These are phyloP conservation scores for Leptarthrus brevirostris DNA, from an alignment of 2,888 invertebrate genomes.

Conservation along the genomic window DNA sequence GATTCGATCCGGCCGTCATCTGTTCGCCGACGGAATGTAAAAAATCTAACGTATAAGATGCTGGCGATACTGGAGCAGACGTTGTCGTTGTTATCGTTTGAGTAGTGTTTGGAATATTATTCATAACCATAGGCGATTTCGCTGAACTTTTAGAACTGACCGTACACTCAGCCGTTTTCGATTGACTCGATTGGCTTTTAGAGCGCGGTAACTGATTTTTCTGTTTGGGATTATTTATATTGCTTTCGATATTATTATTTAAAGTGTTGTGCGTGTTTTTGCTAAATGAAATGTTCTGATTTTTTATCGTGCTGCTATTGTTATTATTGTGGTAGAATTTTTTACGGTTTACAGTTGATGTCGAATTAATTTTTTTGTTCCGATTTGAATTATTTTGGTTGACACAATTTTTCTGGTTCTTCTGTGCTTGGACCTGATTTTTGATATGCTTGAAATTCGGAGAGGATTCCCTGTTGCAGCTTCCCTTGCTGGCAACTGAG, in stretches of 20 bases:
- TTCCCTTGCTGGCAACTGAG: slow-evolving; percentile 53
- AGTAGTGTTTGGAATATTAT: slow-evolving; percentile 13
- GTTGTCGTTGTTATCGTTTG: slow-evolving; percentile 8
- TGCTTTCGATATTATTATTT: slow-evolving; percentile 51
- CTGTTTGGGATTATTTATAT: slow-evolving; percentile 35
- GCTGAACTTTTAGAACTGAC: slow-evolving; percentile 7
- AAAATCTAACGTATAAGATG: slow-evolving; percentile 60
- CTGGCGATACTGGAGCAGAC: slow-evolving; percentile 54
- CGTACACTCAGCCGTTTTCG: slow-evolving; percentile 8
- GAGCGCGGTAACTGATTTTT: not conserved
- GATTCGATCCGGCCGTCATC: slow-evolving; percentile 57
- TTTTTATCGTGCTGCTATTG: slow-evolving; percentile 40
- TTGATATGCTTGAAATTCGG: slow-evolving; percentile 39
- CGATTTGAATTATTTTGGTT: slow-evolving; percentile 14
- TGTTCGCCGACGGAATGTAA: slow-evolving; percentile 61
- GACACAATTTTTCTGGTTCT: slow-evolving; percentile 23
- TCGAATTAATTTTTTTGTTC: slow-evolving; percentile 24
- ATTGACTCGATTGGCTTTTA: not conserved
- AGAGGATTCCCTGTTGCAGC: slow-evolving; percentile 34
- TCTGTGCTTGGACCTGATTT: slow-evolving; percentile 17
- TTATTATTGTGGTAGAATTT: slow-evolving; percentile 41
- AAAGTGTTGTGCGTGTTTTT: slow-evolving; percentile 43
- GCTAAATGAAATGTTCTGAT: slow-evolving; percentile 56
- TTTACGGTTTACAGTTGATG: slow-evolving; percentile 1
- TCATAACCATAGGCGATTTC: slow-evolving; percentile 17